Percentiles rank a stretch among this genome's conserved stretches.
phyloP scores from a whole-genome alignment of 2,113 vertebrate species.

The Corythaeola cristata region DNA sequence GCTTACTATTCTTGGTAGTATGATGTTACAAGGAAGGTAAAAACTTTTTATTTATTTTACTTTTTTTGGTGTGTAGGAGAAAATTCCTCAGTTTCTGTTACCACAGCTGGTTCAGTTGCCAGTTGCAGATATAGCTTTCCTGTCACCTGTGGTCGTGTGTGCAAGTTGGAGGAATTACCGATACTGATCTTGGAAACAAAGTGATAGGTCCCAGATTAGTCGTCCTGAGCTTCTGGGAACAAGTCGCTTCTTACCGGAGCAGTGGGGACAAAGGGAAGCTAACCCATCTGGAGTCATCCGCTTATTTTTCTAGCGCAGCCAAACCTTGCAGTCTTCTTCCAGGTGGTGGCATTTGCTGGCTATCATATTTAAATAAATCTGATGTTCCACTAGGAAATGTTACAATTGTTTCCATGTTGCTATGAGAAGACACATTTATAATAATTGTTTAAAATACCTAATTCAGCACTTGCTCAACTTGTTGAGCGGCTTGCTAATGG shows the following conservation, averaged over 20 bases:
- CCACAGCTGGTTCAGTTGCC: not conserved
- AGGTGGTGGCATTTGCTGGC: not conserved
- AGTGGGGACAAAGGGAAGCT: not conserved
- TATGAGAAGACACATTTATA: not conserved
- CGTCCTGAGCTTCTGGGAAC: not conserved
- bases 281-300: fast-evolving
- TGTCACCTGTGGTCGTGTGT: not conserved
- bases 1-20: not conserved
- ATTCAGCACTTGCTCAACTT: slow-evolving; percentile 22
- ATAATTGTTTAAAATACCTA: slow-evolving; percentile 44
- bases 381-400: not conserved
- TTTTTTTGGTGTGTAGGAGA: not conserved
- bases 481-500: slow-evolving; percentile 53
- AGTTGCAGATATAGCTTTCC: not conserved
- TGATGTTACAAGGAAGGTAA: not conserved
- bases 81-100: not conserved
- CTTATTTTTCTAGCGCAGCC: not conserved
- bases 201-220: not conserved
- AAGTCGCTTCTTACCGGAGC: not conserved
- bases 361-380: not conserved
- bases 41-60: not conserved
- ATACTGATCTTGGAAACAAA: not conserved
- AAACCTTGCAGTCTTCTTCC: not conserved
- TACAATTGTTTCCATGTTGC: not conserved
- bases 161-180: not conserved